Evolutionary conservation across 1,140 invertebrate species (phyloP).

Genomic region (Calephelis virginiensis): DNA sequence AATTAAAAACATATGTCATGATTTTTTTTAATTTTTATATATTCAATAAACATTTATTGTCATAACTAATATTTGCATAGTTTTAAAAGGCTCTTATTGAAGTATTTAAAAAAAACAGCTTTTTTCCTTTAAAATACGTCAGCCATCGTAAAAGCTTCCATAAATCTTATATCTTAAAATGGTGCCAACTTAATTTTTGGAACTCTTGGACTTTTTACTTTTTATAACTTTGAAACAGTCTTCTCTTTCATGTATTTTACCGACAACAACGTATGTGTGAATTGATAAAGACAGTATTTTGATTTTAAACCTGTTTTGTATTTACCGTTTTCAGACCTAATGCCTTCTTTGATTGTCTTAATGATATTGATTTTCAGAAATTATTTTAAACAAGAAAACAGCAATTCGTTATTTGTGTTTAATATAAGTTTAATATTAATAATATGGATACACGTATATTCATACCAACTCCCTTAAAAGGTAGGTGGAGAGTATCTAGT

Average conservation of each 20-base stretch:
- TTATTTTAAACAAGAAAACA: too few species aligned
- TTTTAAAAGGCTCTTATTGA: not conserved
- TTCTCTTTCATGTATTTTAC: not conserved
- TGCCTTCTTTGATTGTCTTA: too few species aligned
- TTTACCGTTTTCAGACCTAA: not conserved
- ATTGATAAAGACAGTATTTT: not conserved
- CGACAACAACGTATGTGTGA: not conserved
- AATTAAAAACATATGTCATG: too few species aligned
- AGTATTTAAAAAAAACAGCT: not conserved
- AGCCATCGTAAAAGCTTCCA: not conserved
- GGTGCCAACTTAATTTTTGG: not conserved
- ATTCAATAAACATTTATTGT: too few species aligned
- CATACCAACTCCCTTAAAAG: too few species aligned
- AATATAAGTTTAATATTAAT: too few species aligned
- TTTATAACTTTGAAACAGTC: not conserved
- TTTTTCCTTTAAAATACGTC: not conserved
- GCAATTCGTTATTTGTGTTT: too few species aligned
- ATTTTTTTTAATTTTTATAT: too few species aligned
- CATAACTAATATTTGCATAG: too few species aligned
- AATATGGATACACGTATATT: too few species aligned
- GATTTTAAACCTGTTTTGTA: not conserved
- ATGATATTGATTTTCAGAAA: too few species aligned
- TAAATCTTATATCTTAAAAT: not conserved
- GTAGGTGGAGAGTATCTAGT: too few species aligned
- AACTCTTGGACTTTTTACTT: constrained; percentile 3